A percentile compares a stretch with the other conserved stretches of the same genome.
Conservation (phyloP, 2,797 vertebrate species). For the Alauda arvensis region DNA sequence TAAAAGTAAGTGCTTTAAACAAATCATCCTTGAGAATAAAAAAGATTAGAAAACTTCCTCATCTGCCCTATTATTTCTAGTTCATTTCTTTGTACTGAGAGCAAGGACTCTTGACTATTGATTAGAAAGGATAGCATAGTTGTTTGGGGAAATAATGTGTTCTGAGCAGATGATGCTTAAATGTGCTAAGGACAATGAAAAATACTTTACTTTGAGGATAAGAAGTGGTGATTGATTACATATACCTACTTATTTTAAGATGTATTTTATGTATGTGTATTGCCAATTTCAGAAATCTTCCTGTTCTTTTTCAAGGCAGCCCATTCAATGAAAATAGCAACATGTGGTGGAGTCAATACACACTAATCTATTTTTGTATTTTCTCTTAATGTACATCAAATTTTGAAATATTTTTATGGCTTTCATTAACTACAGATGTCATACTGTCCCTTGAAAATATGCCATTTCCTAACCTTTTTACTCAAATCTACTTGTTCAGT, state of each 20-base stretch:
- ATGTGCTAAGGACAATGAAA: background rate
- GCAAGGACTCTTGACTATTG: background rate
- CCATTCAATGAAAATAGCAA: slow-evolving; percentile 48
- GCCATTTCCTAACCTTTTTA: background rate
- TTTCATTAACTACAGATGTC: slow-evolving; percentile 28
- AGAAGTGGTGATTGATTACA: background rate
- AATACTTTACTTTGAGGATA: background rate
- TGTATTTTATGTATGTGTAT: background rate
- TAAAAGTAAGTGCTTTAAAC: background rate
- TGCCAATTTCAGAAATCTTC: background rate
- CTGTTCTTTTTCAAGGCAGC: slow-evolving; percentile 1
- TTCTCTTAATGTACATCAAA: slow-evolving; percentile 36
- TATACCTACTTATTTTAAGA: background rate
- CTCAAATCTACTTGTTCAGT: background rate
- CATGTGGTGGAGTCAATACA: slow-evolving; percentile 35
- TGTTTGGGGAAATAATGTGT: background rate
- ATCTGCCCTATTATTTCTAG: background rate
- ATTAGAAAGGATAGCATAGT: background rate
- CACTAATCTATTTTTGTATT: slow-evolving; percentile 61
- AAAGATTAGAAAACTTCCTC: background rate
- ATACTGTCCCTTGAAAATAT: background rate
- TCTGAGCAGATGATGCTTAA: background rate
- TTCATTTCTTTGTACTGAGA: background rate
- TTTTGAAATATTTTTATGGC: slow-evolving; percentile 43
- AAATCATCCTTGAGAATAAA: background rate